Conservation (phyloP, 2,797 vertebrate species). For the Melanotaenia trifasciata region DNA sequence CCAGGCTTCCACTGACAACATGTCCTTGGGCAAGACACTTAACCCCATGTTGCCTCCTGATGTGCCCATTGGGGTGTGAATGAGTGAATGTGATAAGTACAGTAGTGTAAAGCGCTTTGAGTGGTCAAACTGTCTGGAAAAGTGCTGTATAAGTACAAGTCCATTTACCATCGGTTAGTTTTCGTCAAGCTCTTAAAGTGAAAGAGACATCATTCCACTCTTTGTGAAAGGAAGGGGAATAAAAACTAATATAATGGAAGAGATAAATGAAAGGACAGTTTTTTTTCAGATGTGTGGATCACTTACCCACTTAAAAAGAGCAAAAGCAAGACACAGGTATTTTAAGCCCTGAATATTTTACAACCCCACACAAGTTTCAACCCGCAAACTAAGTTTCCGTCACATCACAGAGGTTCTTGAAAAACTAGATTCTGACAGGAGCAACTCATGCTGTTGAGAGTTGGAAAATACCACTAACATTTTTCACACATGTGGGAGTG, state of each 20-base stretch:
- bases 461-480: conserved; percentile 1
- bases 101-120: too few relatives aligned
- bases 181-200: not conserved
- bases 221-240: not conserved
- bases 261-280: too few relatives aligned
- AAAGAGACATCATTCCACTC: not conserved
- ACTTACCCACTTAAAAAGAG: not conserved
- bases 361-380: conserved; percentile 30
- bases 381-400: conserved; percentile 27
- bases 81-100: too few relatives aligned
- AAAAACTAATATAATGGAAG: not conserved
- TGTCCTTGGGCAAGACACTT: too few relatives aligned
- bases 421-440: conserved; percentile 11
- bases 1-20: too few relatives aligned
- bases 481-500: not conserved
- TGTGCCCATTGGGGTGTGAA: too few relatives aligned
- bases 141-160: too few relatives aligned
- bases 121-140: too few relatives aligned
- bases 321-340: not conserved
- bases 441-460: not conserved
- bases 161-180: too few relatives aligned
- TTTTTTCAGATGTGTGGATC: too few relatives aligned
- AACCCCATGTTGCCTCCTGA: too few relatives aligned
- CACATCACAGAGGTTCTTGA: not conserved
- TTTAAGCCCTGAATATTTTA: not conserved